These are phyloP conservation scores for Idaea aversata DNA, from an alignment of 2,888 invertebrate species.

Conservation along the genomic window DNA sequence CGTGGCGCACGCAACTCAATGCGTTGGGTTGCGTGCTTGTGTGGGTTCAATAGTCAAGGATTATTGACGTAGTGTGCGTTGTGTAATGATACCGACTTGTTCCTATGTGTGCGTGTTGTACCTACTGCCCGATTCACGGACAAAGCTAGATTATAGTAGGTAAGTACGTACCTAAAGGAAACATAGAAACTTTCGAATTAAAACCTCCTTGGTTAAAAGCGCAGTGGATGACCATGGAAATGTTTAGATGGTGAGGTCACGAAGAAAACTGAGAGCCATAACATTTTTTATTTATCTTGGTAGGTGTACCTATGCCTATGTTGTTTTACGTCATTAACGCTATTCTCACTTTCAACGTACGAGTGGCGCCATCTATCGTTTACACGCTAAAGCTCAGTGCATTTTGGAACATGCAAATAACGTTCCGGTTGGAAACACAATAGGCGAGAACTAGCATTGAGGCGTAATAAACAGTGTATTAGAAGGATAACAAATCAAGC, in stretches of 20 bases:
- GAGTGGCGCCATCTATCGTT: constrained; percentile 39
- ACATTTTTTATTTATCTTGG: neutral
- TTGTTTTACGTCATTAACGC: neutral
- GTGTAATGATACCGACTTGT: constrained; percentile 15
- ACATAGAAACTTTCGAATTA: constrained; percentile 7
- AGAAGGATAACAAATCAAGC: constrained; percentile 57
- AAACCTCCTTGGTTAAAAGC: constrained; percentile 25
- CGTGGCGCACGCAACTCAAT: constrained; percentile 56
- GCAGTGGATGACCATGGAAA: constrained; percentile 57
- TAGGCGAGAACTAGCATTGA: constrained; percentile 15
- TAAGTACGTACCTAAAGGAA: constrained; percentile 25
- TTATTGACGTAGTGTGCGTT: constrained; percentile 39
- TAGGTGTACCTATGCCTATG: neutral
- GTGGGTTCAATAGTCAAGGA: constrained; percentile 56
- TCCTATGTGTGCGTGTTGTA: constrained; percentile 29
- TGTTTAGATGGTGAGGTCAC: constrained; percentile 42
- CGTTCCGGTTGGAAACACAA: constrained; percentile 17
- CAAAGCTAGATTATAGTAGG: constrained; percentile 24
- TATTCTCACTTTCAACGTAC: neutral
- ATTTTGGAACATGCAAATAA: constrained; percentile 17
- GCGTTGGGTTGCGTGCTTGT: constrained; percentile 50
- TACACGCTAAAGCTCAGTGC: constrained; percentile 12
- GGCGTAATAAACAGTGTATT: constrained; percentile 54
- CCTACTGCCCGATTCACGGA: constrained; percentile 48
- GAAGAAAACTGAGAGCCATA: too few relatives aligned